Base-by-base conservation (phyloP, 2,797 vertebrate genomes). In the Eidolon dupreanum region DNA sequence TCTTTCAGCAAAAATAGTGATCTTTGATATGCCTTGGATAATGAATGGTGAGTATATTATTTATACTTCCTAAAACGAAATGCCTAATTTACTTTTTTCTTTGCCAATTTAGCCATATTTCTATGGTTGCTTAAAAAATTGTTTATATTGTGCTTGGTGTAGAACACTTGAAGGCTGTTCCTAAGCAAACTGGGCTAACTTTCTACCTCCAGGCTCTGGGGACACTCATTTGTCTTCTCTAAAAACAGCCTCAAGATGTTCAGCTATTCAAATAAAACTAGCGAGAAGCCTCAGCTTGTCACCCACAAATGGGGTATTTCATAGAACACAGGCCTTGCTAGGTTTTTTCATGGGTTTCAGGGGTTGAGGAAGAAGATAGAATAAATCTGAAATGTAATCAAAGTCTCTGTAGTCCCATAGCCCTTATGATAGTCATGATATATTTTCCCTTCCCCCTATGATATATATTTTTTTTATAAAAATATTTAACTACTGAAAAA, bases 1-100 rank as follows among this genome's bases (percentile, higher is more conserved):
- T 97, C 65, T 92, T 99, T 94, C 98, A 99, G 99, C 99, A 97
- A 99, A 99, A 98, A 99, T 99, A 98, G 99, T 99, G 96, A 99
- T 99, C 82, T 99, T 99, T 97, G 99, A 99, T 97, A 99, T 99
- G 99, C 99, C 99, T 16, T 99, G 99, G 99, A 99, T 99, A 98
- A 99, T 99, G 99, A 99, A 99, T 2, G 99, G 99, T 99, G 97
- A 99, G 99, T 97, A 77, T 86, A 38, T 78, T 89, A 78, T 70
- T 91, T 92, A 82, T 70, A 74, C 38, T 95, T 93, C 63, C 55
- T 93, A 51, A 89, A 66, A 70, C 11, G 33, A 71, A 94, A 83
- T 46, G 8, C 89, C 78, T n/a, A n/a, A 33, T 95, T 70, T 83
- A 20, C 36, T 53, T 92, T 86, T 95, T 51, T 9, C 57, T 81